phyloP scores from a whole-genome alignment of 2,113 vertebrate species.

The Microtus ochrogaster region DNA sequence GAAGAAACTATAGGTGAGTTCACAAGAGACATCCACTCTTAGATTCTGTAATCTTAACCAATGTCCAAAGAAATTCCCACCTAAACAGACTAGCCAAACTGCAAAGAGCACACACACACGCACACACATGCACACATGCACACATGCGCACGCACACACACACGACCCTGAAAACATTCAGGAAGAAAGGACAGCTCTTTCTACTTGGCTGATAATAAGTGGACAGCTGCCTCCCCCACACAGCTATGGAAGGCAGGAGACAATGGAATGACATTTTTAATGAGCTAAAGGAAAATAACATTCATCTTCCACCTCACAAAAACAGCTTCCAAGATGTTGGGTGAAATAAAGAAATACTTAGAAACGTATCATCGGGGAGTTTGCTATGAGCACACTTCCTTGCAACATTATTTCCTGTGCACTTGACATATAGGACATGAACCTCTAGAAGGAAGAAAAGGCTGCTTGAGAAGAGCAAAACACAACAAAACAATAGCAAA shows the following conservation, averaged over 20 bases:
- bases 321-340: background rate
- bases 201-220: background rate
- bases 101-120: background rate
- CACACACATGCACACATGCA: background rate
- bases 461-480: background rate
- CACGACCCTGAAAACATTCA: background rate
- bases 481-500: background rate
- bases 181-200: background rate
- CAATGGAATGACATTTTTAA: background rate
- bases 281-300: background rate
- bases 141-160: too few species aligned
- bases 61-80: background rate
- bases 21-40: background rate
- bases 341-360: background rate
- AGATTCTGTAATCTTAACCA: background rate
- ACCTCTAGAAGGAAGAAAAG: background rate
- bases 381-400: background rate
- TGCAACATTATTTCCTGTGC: background rate
- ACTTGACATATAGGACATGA: background rate
- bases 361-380: background rate
- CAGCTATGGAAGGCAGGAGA: background rate
- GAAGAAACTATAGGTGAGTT: background rate
- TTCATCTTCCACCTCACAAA: background rate
- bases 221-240: background rate
- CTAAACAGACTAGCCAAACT: background rate